Base-by-base conservation (phyloP, 2,888 invertebrate genomes). In the Platycnemis pennipes region DNA sequence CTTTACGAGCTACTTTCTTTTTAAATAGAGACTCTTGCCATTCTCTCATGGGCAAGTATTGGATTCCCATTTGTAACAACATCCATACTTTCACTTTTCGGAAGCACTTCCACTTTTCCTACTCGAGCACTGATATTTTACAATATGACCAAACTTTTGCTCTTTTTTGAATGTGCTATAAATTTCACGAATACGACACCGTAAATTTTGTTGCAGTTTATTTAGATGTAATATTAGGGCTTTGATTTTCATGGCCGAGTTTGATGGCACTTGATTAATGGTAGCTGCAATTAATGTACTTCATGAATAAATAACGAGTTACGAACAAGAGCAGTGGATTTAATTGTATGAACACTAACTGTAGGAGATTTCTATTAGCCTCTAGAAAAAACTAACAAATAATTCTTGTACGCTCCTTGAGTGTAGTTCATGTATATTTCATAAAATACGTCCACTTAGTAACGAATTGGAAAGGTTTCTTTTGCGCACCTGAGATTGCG, bases 391-490 rank as follows among this genome's bases (percentile, higher is more conserved):
- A 77, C 13, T 37, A 0, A 11, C 31, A 11, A 77, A 77, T 37
- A 77, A 77, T 77, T 77, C 77, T 37, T 37, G 31, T 37, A 2
- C 31, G 37, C 77, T 77, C 31, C 11, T 77, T 77, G 37, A 2
- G n/a, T 69, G n/a, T 7, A 0, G 7, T 31, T 77, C 77, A 77
- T 77, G 77, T 37, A 77, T 77, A 77, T 77, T 77, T 77, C 77
- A 77, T 77, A 7, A 77, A 77, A 77, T 77, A 37, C n/a, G 11
- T 37, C 77, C 16, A 7, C 4, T 37, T 37, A 8, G 77, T 37
- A 77, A 77, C 31, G 77, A 77, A 77, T 77, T 77, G 77, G 77
- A 77, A 77, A 77, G 77, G 77, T 77, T 77, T 77, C 77, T 77
- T 77, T 77, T 77, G 77, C 31, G 77, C 77, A 11, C 31, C 37